Conservation (phyloP, 2,888 invertebrate species). For the Rhamnusium bicolor region DNA sequence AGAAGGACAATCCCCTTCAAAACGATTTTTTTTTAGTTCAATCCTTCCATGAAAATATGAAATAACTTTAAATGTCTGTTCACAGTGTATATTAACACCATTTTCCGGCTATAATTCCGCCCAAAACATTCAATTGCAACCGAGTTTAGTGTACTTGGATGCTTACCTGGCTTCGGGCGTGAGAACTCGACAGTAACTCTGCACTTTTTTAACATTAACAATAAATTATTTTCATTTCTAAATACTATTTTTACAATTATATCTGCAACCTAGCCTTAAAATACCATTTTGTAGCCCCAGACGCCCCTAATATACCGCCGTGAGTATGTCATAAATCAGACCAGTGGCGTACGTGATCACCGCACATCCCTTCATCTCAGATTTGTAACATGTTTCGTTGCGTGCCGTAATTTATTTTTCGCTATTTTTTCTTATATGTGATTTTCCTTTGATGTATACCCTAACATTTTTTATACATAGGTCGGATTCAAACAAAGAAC, state of each 20-base stretch:
- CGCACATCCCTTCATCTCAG: conserved; percentile 39
- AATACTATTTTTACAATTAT: neutral
- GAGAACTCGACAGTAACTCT: too few relatives aligned
- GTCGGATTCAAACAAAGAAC: conserved; percentile 39
- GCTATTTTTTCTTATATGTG: conserved; percentile 36
- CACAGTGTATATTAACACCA: too few relatives aligned
- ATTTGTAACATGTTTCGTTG: conserved; percentile 51
- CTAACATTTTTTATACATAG: conserved; percentile 43
- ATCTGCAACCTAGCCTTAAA: neutral
- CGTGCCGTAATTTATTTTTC: conserved; percentile 51
- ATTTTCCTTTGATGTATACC: conserved; percentile 51
- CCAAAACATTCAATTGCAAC: too few relatives aligned
- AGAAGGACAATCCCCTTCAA: too few relatives aligned
- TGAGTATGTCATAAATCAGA: conserved; percentile 46
- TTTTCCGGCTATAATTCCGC: too few relatives aligned
- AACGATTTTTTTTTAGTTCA: too few relatives aligned
- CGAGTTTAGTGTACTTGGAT: too few relatives aligned
- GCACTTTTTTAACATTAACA: too few relatives aligned
- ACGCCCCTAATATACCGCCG: conserved; percentile 1
- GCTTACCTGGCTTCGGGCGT: too few relatives aligned
- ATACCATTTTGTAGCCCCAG: neutral
- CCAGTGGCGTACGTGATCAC: conserved; percentile 54
- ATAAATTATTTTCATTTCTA: too few relatives aligned
- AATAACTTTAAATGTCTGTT: too few relatives aligned
- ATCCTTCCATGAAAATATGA: too few relatives aligned